Conservation (phyloP, 1,140 invertebrate genomes). For the Zaprionus davidi region DNA sequence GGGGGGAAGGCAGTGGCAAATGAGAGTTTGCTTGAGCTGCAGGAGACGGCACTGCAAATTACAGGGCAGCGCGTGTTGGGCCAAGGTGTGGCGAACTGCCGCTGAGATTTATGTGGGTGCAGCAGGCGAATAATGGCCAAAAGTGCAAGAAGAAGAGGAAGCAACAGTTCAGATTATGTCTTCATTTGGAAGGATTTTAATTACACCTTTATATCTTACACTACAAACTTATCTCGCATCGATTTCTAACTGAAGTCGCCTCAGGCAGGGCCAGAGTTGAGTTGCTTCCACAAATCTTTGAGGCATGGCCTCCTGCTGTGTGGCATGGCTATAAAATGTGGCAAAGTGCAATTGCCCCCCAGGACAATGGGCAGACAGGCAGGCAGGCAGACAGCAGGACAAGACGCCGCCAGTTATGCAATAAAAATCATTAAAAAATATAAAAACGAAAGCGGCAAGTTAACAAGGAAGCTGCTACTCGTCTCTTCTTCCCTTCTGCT, state of each 20-base stretch:
- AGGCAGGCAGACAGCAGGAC: neutral
- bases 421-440: conserved; percentile 83
- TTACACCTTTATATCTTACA: neutral
- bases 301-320: conserved; percentile 10
- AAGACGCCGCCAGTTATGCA: conserved; percentile 67
- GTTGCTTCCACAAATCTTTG: conserved; percentile 49
- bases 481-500: neutral
- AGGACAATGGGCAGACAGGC: conserved; percentile 37
- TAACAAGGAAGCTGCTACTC: conserved; percentile 59
- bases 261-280: neutral
- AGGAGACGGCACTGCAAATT: conserved; percentile 50
- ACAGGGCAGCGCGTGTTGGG: conserved; percentile 14
- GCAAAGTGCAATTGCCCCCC: conserved; percentile 76
- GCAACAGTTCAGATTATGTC: neutral
- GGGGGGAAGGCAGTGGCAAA: neutral
- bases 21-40: conserved; percentile 49
- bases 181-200: conserved; percentile 22
- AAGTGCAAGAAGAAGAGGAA: conserved; percentile 7
- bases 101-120: conserved; percentile 23
- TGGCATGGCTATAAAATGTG: conserved; percentile 71
- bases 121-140: conserved; percentile 25
- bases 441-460: conserved; percentile 78
- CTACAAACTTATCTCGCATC: conserved; percentile 1
- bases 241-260: neutral
- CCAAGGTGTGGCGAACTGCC: neutral